Conservation (phyloP, 2,888 invertebrate genomes). For the Thymelicus sylvestris region DNA sequence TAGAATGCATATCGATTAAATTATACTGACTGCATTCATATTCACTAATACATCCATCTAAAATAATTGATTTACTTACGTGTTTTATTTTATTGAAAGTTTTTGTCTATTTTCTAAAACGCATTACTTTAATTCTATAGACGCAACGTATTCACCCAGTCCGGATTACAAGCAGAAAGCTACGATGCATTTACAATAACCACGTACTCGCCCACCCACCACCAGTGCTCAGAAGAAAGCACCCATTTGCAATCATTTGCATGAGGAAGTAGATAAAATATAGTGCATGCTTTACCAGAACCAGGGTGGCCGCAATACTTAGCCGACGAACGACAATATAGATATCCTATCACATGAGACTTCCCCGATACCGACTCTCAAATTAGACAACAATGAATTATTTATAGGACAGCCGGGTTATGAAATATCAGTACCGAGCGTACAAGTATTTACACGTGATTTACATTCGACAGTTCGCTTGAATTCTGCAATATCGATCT, state of each 20-base stretch:
- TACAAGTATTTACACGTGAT: conserved; percentile 39
- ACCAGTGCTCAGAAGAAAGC: conserved; percentile 51
- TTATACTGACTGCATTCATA: no score
- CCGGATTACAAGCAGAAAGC: conserved; percentile 39
- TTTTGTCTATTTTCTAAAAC: no score
- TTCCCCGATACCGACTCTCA: conserved; percentile 43
- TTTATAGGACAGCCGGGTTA: conserved; percentile 37
- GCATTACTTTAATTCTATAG: no score
- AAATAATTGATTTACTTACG: no score
- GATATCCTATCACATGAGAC: conserved; percentile 44
- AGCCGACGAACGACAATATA: conserved; percentile 44
- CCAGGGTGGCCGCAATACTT: conserved; percentile 57
- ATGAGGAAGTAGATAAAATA: conserved; percentile 71
- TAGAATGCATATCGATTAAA: no score
- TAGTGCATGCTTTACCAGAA: conserved; percentile 49
- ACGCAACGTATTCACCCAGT: not conserved
- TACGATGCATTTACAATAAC: conserved; percentile 47
- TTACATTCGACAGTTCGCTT: conserved; percentile 35
- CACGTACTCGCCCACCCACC: conserved; percentile 38
- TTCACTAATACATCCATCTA: no score
- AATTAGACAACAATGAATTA: conserved; percentile 39
- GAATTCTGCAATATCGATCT: conserved; percentile 51
- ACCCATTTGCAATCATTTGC: conserved; percentile 73
- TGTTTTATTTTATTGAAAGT: no score
- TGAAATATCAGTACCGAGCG: conserved; percentile 37